Evolutionary conservation across 2,113 vertebrate species (phyloP).

Genomic region (Dasyurus viverrinus): DNA sequence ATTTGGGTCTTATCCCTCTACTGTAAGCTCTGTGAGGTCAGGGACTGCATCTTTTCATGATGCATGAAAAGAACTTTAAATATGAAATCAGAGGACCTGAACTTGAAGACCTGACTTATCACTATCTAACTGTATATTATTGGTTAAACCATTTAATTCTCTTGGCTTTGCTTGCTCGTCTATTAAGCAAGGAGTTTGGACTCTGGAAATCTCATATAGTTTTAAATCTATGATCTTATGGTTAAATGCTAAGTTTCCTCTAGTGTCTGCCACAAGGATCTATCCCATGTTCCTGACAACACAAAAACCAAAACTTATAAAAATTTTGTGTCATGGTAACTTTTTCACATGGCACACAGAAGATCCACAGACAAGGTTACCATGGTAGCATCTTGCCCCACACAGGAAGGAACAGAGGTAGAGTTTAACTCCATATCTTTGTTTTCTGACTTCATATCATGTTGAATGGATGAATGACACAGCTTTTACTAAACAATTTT

Average conservation of each 20-base stretch:
- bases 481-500: neutral
- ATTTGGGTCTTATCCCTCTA: neutral
- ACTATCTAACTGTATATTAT: constrained; percentile 1
- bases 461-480: neutral
- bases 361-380: neutral
- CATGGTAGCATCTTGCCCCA: no score
- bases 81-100: neutral
- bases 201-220: neutral
- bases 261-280: neutral
- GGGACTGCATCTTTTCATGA: neutral
- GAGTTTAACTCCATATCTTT: neutral
- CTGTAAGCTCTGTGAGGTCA: neutral
- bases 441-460: neutral
- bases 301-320: neutral
- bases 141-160: neutral
- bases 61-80: neutral
- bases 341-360: neutral
- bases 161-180: neutral
- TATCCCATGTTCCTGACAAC: neutral
- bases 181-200: neutral
- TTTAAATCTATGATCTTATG: neutral
- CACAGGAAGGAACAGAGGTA: neutral
- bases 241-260: neutral
- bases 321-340: neutral
- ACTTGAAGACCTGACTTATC: neutral